Conservation (phyloP, 2,113 vertebrate genomes). For the Xenus cinereus region DNA sequence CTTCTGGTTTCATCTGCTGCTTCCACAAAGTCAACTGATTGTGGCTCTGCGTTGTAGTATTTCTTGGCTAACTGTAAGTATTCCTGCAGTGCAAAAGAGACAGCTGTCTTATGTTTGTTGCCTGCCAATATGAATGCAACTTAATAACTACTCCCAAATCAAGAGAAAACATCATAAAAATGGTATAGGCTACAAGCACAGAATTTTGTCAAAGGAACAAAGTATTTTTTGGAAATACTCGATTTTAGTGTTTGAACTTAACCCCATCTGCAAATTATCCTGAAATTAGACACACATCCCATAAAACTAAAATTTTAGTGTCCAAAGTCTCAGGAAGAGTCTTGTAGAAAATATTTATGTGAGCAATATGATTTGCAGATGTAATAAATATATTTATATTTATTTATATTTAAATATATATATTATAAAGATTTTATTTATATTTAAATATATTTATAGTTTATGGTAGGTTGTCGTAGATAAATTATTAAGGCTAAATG, state of each 20-base stretch:
- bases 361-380: background rate
- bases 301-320: background rate
- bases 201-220: background rate
- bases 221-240: background rate
- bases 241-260: background rate
- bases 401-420: too few species aligned
- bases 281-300: background rate
- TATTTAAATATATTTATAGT: too few species aligned
- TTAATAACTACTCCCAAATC: background rate
- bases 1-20: slow-evolving; percentile 52
- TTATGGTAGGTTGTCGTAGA: background rate
- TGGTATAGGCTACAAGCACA: background rate
- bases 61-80: slow-evolving; percentile 62
- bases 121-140: background rate
- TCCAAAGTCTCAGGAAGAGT: background rate
- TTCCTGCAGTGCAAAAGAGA: slow-evolving; percentile 59
- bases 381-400: background rate
- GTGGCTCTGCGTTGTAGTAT: slow-evolving; percentile 58
- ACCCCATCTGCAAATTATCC: background rate
- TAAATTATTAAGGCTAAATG: background rate
- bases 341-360: background rate
- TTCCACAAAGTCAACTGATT: slow-evolving; percentile 63
- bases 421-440: too few species aligned
- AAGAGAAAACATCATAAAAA: background rate
- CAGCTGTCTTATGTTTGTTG: background rate